Evolutionary conservation across 2,797 vertebrate species (phyloP).

Genomic region (Tapirus indicus): DNA sequence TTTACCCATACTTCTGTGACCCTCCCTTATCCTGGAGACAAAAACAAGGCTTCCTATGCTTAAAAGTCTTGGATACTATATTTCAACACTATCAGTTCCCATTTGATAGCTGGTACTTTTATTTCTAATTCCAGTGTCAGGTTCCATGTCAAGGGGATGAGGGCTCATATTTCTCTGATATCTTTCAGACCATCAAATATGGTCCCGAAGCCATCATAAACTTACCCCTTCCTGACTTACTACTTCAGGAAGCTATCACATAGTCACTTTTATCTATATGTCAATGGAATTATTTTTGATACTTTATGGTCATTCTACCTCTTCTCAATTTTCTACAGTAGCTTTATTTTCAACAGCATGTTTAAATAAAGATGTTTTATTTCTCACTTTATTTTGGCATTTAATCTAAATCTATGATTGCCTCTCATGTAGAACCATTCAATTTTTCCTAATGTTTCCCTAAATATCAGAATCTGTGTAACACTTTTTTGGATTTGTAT

Average conservation of each 20-base stretch:
- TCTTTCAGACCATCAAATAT: background rate
- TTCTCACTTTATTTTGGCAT: background rate
- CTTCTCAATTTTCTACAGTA: background rate
- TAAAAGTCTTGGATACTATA: background rate
- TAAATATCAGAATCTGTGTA: background rate
- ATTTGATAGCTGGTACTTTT: background rate
- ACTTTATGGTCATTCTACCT: background rate
- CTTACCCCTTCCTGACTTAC: background rate
- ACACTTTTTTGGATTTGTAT: background rate
- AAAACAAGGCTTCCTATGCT: background rate
- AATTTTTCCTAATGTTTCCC: background rate
- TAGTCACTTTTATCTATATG: background rate
- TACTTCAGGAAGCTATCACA: background rate
- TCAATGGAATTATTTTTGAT: background rate
- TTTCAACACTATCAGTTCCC: background rate
- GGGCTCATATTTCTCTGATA: background rate
- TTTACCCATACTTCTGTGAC: background rate
- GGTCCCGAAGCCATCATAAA: background rate
- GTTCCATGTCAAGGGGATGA: background rate
- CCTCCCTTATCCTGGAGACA: background rate
- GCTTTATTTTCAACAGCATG: background rate
- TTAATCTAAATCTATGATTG: background rate
- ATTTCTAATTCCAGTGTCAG: background rate
- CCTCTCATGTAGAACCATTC: background rate
- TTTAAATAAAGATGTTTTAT: background rate